Base-by-base conservation (phyloP, 2,113 vertebrate genomes). In the Meriones unguiculatus region DNA sequence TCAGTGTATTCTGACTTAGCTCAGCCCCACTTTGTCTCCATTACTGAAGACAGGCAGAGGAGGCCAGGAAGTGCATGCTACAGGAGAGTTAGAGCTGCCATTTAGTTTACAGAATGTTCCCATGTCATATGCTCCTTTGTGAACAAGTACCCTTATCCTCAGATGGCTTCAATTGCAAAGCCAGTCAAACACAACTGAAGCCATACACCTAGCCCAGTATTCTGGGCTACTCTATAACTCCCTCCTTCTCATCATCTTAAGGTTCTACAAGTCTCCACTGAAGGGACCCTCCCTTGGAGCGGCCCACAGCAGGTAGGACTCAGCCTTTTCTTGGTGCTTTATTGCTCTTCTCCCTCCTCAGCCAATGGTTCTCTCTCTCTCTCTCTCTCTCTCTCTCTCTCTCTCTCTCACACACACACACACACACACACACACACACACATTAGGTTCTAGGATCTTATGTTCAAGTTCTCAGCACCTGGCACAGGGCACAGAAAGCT, bases 31-130 rank as follows among this genome's bases (percentile, higher is more conserved):
- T n/a, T 25, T 62, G 5, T 70, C 22, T 90, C 76, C 15, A 87
- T 12, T 57, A 52, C 76, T 38, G 6, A 62, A 92, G 46, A 78
- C 41, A 75, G 59, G 15, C 13, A 90, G 50, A 41, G 24, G 80
- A 59, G 73, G 57, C 28, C 69, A 62, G 88, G 69, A 93, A 22
- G 28, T 25, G 81, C 54, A 54, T 2, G 7, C 50, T 64, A 35
- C 64, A 92, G 57, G 76, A 69, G 75, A 80, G 93, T 85, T 73
- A 54, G 64, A 95, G 90, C 11, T 20, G 62, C 38, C 73, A 15
- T 50, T 22, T 32, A 70, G 57, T 75, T 93, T 72, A 87, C 0
- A 87, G 46, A 54, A 81, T 73, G 46, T 30, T 88, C 41, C 77
- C 78, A 46, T 57, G 28, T 70, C 22, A 30, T 10, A 65, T 67